Conservation (phyloP, 2,113 vertebrate species). For the Nycticorax nycticorax region DNA sequence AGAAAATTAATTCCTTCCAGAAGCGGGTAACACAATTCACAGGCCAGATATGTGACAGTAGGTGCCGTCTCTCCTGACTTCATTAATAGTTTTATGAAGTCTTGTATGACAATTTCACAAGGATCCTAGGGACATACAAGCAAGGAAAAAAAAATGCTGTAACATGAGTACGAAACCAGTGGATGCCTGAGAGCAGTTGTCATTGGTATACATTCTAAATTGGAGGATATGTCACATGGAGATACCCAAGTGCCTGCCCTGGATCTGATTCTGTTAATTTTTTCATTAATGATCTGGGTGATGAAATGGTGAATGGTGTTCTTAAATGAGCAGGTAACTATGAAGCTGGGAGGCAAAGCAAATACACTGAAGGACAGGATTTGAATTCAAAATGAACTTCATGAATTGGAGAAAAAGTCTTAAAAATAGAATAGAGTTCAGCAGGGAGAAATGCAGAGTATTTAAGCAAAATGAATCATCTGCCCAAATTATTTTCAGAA, state of each 20-base stretch:
- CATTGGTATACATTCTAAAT: background rate
- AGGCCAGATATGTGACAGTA: background rate
- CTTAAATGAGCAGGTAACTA: background rate
- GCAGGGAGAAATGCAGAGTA: background rate
- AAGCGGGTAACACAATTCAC: background rate
- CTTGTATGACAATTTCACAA: background rate
- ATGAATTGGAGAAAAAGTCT: background rate
- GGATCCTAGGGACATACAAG: background rate
- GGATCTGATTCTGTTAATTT: background rate
- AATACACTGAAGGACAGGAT: background rate
- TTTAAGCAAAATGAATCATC: conserved; percentile 1
- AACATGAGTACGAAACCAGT: accelerated
- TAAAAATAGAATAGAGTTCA: background rate
- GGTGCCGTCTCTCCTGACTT: background rate
- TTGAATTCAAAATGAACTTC: background rate
- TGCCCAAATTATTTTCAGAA: background rate
- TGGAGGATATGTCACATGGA: background rate
- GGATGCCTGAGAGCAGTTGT: background rate
- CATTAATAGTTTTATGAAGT: background rate
- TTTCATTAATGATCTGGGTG: background rate
- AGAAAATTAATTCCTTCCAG: background rate
- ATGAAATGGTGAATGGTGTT: background rate
- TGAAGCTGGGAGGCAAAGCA: background rate
- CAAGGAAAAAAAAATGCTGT: background rate
- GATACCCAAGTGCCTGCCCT: background rate